Conservation (phyloP, 2,888 invertebrate species). For the Drosophila monieri region DNA sequence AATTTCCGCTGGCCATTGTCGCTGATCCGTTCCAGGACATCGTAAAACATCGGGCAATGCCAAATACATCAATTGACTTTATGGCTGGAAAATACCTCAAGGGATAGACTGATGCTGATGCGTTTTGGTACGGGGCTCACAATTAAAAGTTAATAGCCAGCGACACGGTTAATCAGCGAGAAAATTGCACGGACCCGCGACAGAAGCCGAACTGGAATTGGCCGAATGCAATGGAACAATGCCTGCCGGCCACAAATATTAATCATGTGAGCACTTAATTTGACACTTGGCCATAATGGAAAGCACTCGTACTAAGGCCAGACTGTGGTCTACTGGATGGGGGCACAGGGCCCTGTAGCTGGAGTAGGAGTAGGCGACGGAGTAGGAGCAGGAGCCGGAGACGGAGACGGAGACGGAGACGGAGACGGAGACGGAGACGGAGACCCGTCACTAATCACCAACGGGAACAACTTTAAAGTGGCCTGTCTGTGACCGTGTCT, state of each 20-base stretch:
- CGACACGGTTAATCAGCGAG: conserved; percentile 74
- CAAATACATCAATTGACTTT: conserved; percentile 56
- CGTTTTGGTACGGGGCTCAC: conserved; percentile 38
- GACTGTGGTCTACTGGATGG: conserved; percentile 35
- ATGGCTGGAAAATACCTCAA: conserved; percentile 58
- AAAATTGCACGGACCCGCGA: conserved; percentile 60
- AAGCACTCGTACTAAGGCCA: conserved; percentile 51
- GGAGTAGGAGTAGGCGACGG: background rate
- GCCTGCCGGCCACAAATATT: conserved; percentile 54
- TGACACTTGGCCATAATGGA: conserved; percentile 78
- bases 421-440: conserved; percentile 6
- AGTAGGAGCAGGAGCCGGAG: conserved; percentile 2
- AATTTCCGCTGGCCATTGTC: conserved; percentile 56
- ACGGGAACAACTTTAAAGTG: conserved; percentile 76
- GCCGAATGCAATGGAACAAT: conserved; percentile 44
- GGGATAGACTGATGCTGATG: conserved; percentile 18
- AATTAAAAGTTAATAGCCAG: conserved; percentile 74
- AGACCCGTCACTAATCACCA: conserved; percentile 70
- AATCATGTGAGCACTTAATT: conserved; percentile 77
- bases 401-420: conserved; percentile 12
- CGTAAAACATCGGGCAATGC: conserved; percentile 40
- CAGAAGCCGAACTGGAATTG: conserved; percentile 40
- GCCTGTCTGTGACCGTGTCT: conserved; percentile 65
- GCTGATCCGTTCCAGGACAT: conserved; percentile 65
- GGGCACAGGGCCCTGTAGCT: background rate